Percentiles rank a stretch among this genome's conserved stretches.
Conservation (phyloP, 1,140 invertebrate species). For the Sitobion miscanthi region DNA sequence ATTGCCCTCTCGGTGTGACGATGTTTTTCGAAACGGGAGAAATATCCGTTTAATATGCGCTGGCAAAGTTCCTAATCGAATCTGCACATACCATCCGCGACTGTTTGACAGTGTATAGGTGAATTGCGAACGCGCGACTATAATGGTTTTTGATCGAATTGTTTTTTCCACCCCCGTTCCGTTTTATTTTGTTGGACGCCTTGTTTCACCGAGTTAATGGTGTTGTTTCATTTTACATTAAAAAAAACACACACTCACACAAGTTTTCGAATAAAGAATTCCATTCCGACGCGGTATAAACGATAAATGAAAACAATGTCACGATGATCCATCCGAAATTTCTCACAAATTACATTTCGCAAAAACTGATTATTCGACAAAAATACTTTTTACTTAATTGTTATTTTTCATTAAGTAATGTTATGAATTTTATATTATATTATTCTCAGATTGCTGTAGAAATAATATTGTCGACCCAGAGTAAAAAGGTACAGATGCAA, state of each 20-base stretch:
- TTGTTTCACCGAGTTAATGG: not conserved
- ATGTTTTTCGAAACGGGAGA: conserved; percentile 28
- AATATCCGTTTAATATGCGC: conserved; percentile 51
- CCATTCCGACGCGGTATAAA: not conserved
- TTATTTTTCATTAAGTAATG: not conserved
- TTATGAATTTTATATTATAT: too few relatives aligned
- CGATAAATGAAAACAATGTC: not conserved
- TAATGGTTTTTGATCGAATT: conserved; percentile 50
- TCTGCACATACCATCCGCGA: conserved; percentile 19
- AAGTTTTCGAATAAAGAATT: not conserved
- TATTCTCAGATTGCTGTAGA: too few relatives aligned
- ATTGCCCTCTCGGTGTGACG: not conserved
- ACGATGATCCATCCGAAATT: not conserved
- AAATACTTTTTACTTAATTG: not conserved
- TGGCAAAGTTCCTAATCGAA: conserved; percentile 56
- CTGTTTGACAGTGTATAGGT: conserved; percentile 44
- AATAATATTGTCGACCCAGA: too few relatives aligned
- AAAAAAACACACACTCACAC: not conserved
- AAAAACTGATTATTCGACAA: not conserved
- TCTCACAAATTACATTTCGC: conserved; percentile 7
- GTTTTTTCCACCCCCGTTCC: not conserved
- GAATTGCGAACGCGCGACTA: not conserved
- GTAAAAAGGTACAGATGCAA: too few relatives aligned
- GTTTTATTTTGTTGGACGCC: conserved; percentile 3
- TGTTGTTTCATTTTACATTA: conserved; percentile 31